A percentile compares a stretch with the other conserved stretches of the same genome.
Evolutionary conservation across 2,113 vertebrate genomes (phyloP).

Genomic region (Dipodomys ordii): DNA sequence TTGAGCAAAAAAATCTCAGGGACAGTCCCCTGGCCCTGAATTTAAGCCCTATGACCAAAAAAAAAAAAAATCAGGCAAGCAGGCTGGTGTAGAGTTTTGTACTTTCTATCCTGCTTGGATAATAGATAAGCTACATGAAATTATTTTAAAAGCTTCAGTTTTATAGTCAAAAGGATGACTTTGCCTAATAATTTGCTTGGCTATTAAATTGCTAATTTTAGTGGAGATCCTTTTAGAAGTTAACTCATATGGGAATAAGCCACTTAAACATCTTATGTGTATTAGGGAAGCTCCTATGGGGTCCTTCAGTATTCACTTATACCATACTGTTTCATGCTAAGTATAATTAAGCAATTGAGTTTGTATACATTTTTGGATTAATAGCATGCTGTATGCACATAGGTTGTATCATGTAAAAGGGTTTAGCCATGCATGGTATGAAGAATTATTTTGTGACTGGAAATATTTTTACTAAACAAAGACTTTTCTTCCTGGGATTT

Average conservation of each 20-base stretch:
- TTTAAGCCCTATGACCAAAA: too few relatives aligned
- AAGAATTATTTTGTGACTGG: slow-evolving; percentile 30
- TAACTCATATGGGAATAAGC: slow-evolving; percentile 40
- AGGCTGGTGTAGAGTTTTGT: slow-evolving; percentile 42
- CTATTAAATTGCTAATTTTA: slow-evolving; percentile 67
- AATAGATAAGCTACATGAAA: slow-evolving; percentile 57
- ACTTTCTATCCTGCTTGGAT: slow-evolving; percentile 68
- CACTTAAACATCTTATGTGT: slow-evolving; percentile 57
- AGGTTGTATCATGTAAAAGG: neutral
- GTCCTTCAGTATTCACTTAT: slow-evolving; percentile 71
- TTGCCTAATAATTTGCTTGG: slow-evolving; percentile 69
- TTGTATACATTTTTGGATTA: slow-evolving; percentile 44
- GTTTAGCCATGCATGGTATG: neutral
- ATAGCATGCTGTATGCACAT: neutral
- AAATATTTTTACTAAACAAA: neutral
- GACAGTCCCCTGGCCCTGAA: too few relatives aligned
- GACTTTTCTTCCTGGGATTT: neutral
- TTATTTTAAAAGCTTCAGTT: slow-evolving; percentile 7
- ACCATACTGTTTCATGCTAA: slow-evolving; percentile 72
- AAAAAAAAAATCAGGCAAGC: slow-evolving; percentile 53
- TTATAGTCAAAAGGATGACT: slow-evolving; percentile 58
- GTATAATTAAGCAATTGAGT: slow-evolving; percentile 17
- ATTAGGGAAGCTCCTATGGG: slow-evolving; percentile 67
- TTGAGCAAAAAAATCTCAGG: too few relatives aligned
- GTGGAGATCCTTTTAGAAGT: slow-evolving; percentile 35